Base-by-base conservation (phyloP, 2,113 vertebrate species). In the Clarias magur region DNA sequence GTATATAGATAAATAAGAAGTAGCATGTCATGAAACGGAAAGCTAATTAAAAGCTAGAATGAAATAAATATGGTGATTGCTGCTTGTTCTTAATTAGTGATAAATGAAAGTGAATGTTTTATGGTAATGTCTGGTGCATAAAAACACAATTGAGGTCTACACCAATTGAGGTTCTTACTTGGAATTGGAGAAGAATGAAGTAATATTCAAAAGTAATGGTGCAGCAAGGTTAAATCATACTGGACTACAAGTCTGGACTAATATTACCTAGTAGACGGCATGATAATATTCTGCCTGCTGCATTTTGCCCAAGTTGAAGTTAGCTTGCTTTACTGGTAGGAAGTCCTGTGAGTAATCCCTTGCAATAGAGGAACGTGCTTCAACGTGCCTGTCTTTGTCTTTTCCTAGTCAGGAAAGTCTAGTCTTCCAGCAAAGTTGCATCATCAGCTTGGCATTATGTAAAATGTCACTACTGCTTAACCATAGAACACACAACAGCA, bases 371-470 rank as follows among this genome's bases (percentile, higher is more conserved):
- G 7, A 67, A 80, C 75, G 42, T 80, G 75, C 67, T 57, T 48
- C 13, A 34, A 27, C 38, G 10, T 67, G 34, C 59, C 13, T 60
- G 56, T 25, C n/a, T 59, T 83, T 86, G 54, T 78, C 6, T 34
- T 27, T 30, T 72, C 59, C 0, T 63, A 70, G 62, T 54, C 15
- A 53, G 15, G 60, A 56, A 38, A 38, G 34, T 38, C 34, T 38
- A 38, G 34, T 10, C 25, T 84, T 63, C 38, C 23, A 59, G 25
- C 48, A 17, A 75, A 54, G 30, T 62, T 85, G 53, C 59, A 70
- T 89, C 78, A 87, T 56, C 57, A 81, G 42, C 48, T 84, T 65
- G 73, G 11, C 25, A 63, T 87, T 88, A 85, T 42, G 56, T 4
- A 88, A 85, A n/a, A 48, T 75, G 75, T 68, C 67, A 62, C 72